Percentiles rank a stretch among this genome's conserved stretches.
Conservation (phyloP, 2,113 vertebrate genomes). For the Tor tambroides region DNA sequence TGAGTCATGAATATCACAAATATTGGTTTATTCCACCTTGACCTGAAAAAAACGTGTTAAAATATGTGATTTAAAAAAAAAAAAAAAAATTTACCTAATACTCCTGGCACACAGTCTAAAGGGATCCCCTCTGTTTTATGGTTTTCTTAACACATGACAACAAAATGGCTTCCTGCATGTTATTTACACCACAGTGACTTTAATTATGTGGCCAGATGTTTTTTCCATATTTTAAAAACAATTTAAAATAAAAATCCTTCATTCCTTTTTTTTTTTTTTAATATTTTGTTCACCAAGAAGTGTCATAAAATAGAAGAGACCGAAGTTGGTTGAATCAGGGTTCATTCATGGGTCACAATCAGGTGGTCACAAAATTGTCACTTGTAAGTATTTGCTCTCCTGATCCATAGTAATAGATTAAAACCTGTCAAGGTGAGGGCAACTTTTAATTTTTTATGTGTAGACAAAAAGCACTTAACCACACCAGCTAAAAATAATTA, state of each 20-base stretch:
- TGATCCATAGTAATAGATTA: not conserved
- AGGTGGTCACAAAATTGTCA: not conserved
- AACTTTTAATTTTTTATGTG: not conserved
- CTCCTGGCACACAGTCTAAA: not conserved
- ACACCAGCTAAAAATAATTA: not conserved
- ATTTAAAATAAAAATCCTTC: no score
- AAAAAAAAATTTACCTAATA: no score
- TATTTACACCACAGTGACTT: not conserved
- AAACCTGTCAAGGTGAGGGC: not conserved
- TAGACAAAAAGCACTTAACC: not conserved
- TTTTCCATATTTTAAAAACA: not conserved
- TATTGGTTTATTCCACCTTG: no score
- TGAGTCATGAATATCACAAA: no score
- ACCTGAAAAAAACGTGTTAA: no score
- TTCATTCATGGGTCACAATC: not conserved
- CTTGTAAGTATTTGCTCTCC: not conserved
- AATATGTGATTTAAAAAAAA: no score
- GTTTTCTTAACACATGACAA: not conserved
- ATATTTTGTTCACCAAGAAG: no score
- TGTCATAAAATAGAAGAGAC: not conserved
- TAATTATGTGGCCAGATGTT: not conserved
- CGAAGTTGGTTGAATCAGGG: not conserved
- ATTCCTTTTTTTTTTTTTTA: no score
- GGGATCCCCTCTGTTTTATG: not conserved
- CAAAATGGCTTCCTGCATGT: not conserved